Base-by-base conservation (phyloP, 2,113 vertebrate genomes). In the Limnothrissa miodon region DNA sequence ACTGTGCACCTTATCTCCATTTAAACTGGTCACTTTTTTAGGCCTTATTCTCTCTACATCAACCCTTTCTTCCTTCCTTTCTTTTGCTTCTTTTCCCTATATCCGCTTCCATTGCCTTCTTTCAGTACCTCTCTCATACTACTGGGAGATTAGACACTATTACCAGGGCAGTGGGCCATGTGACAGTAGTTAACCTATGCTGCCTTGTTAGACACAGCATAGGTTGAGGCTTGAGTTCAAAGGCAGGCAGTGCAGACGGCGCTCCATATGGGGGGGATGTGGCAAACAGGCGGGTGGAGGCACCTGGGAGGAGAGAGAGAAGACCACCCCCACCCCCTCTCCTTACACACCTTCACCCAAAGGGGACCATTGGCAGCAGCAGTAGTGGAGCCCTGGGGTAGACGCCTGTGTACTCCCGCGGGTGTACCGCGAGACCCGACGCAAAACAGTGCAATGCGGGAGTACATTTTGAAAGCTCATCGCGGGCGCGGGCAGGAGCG, bases 151-250 rank as follows among this genome's bases (percentile, higher is more conserved):
- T 29, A 74, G 36, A 33, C 66, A 74, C 29, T 39, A 74, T 74
- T 36, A 74, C 1, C 10, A 39, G 9, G 21, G 78, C 78, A 23
- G 5, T 39, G 29, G 33, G 78, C 45, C 51, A 79, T 80, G 59
- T 53, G 48, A 21, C 83, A 11, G 25, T 23, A 21, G 51, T 78
- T 78, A 74, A 21, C 81, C 45, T 70, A 36, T 78, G 78, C 79
- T 39, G 33, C 25, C 66, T 84, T 62, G 81, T 81, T 84, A 84
- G 45, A 11, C 36, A 59, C 74, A 46, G 78, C n/a, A n/a, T n/a
- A n/a, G n/a, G n/a, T n/a, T n/a, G n/a, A n/a, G n/a, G n/a, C n/a
- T n/a, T n/a, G 48, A 83, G 46, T 53, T 83, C 46, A 83, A 79
- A 83, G 42, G n/a, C 39, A 81, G 29, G 29, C 25, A 29, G 59